Evolutionary conservation across 2,797 vertebrate genomes (phyloP), one percentile per base, ranked within the genome.

Genomic region (Arnoldichthys spilopterus): DNA sequence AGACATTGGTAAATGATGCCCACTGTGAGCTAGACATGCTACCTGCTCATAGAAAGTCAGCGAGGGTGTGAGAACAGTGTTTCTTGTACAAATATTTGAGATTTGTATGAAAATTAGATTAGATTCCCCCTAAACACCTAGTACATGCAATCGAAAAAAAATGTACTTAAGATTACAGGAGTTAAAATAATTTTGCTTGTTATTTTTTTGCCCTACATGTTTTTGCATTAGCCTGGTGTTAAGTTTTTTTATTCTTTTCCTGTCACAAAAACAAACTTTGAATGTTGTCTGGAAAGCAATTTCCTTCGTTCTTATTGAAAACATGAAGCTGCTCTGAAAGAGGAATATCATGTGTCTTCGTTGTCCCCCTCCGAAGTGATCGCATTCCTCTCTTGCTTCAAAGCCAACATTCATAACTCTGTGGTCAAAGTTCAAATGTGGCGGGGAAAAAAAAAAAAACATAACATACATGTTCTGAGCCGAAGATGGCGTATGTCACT

Each of bases 321-420:
- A 86, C 87, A 84, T 64, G 84, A 92, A 90, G 84, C 86, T 83
- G 85, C 90, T 91, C 91, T 91, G 89, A 91, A 93, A 93, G 84
- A 80, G 83, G 90, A 93, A 91, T 85, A 92, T 92, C 91, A 90
- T 91, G 89, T 92, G 88, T 90, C 84, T 28, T 84, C 83, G 88
- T 89, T 82, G 84, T 85, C 83, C 22, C 51, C 30, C 75, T 54
- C 89, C 88, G 86, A 81, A 90, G 82, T 91, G 91, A 90, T 88
- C 83, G 86, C 71, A 53, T 77, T 80, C 88, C 89, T 86, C 85
- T 89, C 78, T 76, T 86, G 85, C 90, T 87, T 87, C 84, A 81
- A 78, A 90, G 90, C 88, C 88, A 91, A 91, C 91, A 92, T 91
- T 92, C 91, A 94, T 93, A 93, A 93, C 88, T 87, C 84, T 87